Conservation (phyloP, 2,888 invertebrate genomes). For the Phaonia tiefii region DNA sequence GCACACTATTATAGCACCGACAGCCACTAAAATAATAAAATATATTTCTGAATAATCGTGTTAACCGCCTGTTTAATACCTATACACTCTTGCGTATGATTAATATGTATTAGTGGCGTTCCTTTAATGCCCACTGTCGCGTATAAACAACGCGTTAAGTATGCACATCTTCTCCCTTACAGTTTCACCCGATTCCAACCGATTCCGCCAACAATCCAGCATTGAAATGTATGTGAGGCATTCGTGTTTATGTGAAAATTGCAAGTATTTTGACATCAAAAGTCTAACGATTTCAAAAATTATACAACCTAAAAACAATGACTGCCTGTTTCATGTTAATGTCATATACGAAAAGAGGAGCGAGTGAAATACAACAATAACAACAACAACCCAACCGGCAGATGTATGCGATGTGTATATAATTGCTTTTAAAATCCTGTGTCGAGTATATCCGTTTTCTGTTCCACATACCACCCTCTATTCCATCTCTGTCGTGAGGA, state of each 20-base stretch:
- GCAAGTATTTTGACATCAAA: constrained; percentile 24
- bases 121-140: background rate
- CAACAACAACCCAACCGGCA: background rate
- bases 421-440: constrained; percentile 62
- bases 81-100: too few relatives aligned
- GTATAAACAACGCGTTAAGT: background rate
- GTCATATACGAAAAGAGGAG: constrained; percentile 25
- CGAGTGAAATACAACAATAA: background rate
- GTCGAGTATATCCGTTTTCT: background rate
- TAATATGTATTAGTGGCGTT: too few relatives aligned
- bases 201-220: too few relatives aligned
- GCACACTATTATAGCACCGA: too few relatives aligned
- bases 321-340: constrained; percentile 58
- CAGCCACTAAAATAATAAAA: too few relatives aligned
- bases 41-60: too few relatives aligned
- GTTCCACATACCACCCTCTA: background rate
- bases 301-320: background rate
- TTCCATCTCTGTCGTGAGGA: background rate
- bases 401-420: constrained; percentile 23
- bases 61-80: too few relatives aligned
- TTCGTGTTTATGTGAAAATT: background rate
- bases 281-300: constrained; percentile 20
- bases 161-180: background rate
- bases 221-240: background rate
- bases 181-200: background rate